Percentiles rank a stretch among this genome's conserved stretches.
These are phyloP conservation scores for Muscicapa adusta DNA, from an alignment of 2,113 vertebrate genomes.

Conservation along the genomic window DNA sequence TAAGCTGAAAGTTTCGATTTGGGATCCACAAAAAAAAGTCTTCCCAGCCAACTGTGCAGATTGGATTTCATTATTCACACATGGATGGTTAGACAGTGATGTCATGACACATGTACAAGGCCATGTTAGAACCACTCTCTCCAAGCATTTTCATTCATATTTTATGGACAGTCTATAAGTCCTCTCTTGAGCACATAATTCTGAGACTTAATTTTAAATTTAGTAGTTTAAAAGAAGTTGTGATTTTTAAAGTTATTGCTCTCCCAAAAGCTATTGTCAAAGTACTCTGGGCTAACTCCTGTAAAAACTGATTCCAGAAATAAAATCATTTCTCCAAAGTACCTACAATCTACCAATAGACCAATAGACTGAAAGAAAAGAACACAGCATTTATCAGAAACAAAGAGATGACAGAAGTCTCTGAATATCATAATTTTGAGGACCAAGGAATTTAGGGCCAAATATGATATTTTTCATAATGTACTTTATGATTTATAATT, in stretches of 20 bases:
- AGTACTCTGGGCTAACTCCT: not conserved
- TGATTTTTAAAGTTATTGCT: not conserved
- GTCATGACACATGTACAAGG: not conserved
- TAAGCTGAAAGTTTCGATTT: not conserved
- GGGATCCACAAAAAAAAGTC: not conserved
- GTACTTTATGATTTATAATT: not conserved
- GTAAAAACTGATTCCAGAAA: not conserved
- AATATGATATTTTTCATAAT: rapidly evolving
- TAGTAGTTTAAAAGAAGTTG: not conserved
- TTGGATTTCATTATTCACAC: not conserved
- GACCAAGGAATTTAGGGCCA: not conserved
- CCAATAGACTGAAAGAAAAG: not conserved
- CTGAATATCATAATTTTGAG: not conserved
- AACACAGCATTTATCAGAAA: not conserved
- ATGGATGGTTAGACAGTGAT: not conserved
- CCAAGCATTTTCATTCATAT: not conserved
- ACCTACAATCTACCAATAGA: not conserved
- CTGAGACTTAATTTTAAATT: not conserved
- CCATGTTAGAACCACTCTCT: not conserved
- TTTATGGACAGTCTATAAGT: not conserved
- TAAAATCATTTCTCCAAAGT: not conserved
- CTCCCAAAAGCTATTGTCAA: not conserved
- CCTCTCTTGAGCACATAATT: not conserved
- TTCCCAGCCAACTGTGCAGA: not conserved
- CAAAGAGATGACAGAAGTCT: rapidly evolving